Conservation (phyloP, 2,888 invertebrate genomes). For the Azorinus chamasolen region DNA sequence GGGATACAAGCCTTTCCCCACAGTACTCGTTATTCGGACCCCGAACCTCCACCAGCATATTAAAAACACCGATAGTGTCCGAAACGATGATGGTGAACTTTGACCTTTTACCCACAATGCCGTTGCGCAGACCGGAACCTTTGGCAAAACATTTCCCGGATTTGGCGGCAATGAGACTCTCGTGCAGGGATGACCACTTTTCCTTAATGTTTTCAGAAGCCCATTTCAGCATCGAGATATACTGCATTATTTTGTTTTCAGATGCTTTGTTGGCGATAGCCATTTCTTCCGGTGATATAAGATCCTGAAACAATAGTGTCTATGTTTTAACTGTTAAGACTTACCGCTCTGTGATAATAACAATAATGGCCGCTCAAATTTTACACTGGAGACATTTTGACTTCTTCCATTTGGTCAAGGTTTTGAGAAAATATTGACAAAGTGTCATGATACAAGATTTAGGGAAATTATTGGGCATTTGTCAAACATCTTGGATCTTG, state of each 20-base stretch:
- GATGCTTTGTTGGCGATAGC: conserved; percentile 77
- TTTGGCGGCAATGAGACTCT: conserved; percentile 54
- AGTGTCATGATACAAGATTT: no score
- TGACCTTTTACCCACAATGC: conserved; percentile 82
- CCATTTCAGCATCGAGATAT: conserved; percentile 82
- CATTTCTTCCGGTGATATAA: conserved; percentile 82
- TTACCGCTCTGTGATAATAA: neutral
- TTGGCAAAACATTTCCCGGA: conserved; percentile 75
- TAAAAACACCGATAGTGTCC: conserved; percentile 66
- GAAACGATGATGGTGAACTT: conserved; percentile 81
- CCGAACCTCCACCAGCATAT: conserved; percentile 75
- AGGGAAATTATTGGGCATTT: no score
- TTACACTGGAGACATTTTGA: no score
- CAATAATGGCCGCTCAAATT: no score
- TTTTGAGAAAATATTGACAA: no score
- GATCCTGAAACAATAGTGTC: conserved; percentile 65
- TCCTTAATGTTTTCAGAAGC: conserved; percentile 66
- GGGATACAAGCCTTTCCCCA: conserved; percentile 73
- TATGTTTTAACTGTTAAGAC: neutral
- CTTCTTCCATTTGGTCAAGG: no score
- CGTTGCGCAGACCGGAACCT: conserved; percentile 84
- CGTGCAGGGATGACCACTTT: conserved; percentile 47
- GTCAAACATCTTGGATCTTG: no score
- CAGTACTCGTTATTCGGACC: conserved; percentile 80
- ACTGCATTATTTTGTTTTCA: conserved; percentile 80